phyloP scores from a whole-genome alignment of 2,113 vertebrate species.

The Hiodon alosoides region DNA sequence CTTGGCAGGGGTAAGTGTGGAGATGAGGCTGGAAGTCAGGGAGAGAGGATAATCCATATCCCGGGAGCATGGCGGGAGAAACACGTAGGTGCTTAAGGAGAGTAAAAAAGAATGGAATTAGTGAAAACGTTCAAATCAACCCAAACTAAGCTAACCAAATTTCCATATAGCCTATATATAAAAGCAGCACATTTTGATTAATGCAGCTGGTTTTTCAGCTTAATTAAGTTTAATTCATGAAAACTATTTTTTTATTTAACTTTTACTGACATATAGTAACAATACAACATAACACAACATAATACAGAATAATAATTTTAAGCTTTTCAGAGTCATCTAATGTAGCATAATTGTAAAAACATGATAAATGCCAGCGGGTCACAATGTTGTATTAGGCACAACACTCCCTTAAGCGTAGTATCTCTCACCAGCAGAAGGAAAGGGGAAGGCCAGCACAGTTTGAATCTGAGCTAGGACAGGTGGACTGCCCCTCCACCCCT shows the following conservation, averaged over 20 bases:
- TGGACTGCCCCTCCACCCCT: conserved; percentile 19
- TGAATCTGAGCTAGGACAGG: conserved; percentile 23
- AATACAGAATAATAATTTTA: no score
- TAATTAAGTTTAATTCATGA: no score
- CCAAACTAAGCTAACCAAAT: not conserved
- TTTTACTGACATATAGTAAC: no score
- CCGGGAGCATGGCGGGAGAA: conserved; percentile 60
- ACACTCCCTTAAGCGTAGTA: not conserved
- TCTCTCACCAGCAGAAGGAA: not conserved
- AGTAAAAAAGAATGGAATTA: not conserved
- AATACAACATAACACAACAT: no score
- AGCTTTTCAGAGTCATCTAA: no score
- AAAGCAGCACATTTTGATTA: no score
- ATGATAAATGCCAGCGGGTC: no score
- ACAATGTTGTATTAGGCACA: no score
- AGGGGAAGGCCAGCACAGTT: not conserved
- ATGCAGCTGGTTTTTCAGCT: no score
- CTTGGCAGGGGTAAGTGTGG: conserved; percentile 55
- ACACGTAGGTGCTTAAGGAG: conserved; percentile 34
- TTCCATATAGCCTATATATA: not conserved
- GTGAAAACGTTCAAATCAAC: not conserved
- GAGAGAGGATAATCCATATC: conserved; percentile 75
- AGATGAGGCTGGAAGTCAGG: conserved; percentile 73
- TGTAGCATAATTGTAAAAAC: no score
- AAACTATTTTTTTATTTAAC: no score